These are phyloP conservation scores for Acanthornis magna DNA, from an alignment of 2,797 vertebrate species.

Conservation along the genomic window DNA sequence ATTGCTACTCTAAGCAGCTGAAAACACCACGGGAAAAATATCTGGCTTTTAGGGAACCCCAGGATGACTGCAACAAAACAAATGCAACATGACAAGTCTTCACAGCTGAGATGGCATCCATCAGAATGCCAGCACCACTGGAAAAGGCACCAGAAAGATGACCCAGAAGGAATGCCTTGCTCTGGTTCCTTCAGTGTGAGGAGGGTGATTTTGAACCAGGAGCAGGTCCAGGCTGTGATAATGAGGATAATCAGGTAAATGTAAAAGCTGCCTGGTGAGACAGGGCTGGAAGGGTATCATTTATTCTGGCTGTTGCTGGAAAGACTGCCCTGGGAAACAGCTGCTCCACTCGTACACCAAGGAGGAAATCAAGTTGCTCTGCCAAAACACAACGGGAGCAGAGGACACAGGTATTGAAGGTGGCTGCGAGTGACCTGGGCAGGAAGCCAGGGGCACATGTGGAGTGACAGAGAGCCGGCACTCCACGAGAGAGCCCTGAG, in stretches of 20 bases:
- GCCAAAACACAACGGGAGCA: neutral
- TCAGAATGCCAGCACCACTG: neutral
- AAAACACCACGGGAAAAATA: neutral
- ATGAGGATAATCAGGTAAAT: slow-evolving; percentile 38
- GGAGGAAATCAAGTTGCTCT: neutral
- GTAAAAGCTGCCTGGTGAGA: slow-evolving; percentile 28
- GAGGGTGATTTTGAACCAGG: neutral
- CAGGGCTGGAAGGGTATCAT: neutral
- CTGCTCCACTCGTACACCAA: neutral
- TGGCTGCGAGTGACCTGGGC: neutral
- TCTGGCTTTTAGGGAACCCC: neutral
- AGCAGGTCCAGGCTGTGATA: slow-evolving; percentile 15
- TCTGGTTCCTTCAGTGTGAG: neutral
- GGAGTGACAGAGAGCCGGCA: neutral
- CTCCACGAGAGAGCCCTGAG: neutral
- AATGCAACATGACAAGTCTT: neutral
- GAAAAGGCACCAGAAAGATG: neutral
- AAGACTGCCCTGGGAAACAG: slow-evolving; percentile 32
- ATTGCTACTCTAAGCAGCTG: neutral
- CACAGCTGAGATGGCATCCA: neutral
- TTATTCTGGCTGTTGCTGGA: slow-evolving; percentile 6
- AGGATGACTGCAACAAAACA: neutral
- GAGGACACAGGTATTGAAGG: neutral
- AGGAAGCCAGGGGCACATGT: neutral
- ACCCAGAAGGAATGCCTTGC: neutral